Evolutionary conservation across 2,888 invertebrate genomes (phyloP).

Genomic region (Dinocampus coccinellae): DNA sequence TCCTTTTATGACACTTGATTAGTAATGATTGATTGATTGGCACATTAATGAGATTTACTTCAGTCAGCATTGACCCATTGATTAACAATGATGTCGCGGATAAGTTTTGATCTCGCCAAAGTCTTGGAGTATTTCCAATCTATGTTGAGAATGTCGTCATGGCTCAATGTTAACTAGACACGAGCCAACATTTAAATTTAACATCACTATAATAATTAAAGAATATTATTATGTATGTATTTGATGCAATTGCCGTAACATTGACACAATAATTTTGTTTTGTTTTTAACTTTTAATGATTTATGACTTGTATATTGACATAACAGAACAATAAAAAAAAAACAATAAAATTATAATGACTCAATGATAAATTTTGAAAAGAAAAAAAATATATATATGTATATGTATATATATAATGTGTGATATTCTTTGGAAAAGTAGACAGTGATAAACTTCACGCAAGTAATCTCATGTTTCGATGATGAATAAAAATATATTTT

Average conservation of each 20-base stretch:
- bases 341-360: background rate
- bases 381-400: too few species aligned
- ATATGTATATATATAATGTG: background rate
- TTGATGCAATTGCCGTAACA: conserved; percentile 30
- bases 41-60: conserved; percentile 56
- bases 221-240: conserved; percentile 29
- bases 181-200: conserved; percentile 61
- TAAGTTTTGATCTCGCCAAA: conserved; percentile 48
- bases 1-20: conserved; percentile 17
- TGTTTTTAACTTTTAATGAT: conserved; percentile 1
- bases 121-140: conserved; percentile 54
- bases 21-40: conserved; percentile 52
- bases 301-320: background rate
- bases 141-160: conserved; percentile 32
- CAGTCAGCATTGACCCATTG: conserved; percentile 59
- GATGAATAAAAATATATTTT: background rate
- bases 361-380: background rate
- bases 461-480: background rate
- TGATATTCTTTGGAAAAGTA: background rate
- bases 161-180: conserved; percentile 3
- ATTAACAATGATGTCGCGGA: conserved; percentile 50
- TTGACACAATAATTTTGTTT: conserved; percentile 27
- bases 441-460: background rate
- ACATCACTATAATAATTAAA: conserved; percentile 55
- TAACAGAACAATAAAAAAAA: too few species aligned